These are phyloP conservation scores for Ophion costatus DNA, from an alignment of 2,888 invertebrate species.

Conservation along the genomic window DNA sequence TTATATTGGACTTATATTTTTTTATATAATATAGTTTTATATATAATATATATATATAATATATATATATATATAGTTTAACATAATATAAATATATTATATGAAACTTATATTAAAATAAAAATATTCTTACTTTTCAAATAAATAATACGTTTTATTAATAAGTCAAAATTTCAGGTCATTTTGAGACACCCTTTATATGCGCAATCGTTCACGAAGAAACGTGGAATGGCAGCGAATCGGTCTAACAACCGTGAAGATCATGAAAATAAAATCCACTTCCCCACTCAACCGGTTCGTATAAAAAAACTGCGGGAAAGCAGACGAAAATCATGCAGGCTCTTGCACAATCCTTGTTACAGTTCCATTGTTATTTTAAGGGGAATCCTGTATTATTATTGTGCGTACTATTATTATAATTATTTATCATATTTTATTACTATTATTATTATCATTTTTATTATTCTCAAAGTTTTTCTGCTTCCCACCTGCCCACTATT, in stretches of 20 bases:
- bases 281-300: background rate
- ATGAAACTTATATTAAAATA: too few relatives aligned
- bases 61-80: too few relatives aligned
- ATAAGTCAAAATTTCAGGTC: too few relatives aligned
- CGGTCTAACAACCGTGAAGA: slow-evolving; percentile 6
- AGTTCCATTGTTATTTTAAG: too few relatives aligned
- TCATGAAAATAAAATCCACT: background rate
- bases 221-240: background rate
- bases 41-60: too few relatives aligned
- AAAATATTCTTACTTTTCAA: too few relatives aligned
- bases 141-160: too few relatives aligned
- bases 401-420: background rate
- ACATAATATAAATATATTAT: too few relatives aligned
- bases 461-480: background rate
- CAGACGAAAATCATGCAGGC: background rate
- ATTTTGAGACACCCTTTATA: too few relatives aligned
- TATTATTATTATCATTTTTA: background rate
- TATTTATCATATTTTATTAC: background rate
- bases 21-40: too few relatives aligned
- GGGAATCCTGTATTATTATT: too few relatives aligned
- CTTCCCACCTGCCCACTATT: background rate
- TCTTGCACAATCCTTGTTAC: background rate
- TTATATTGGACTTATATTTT: too few relatives aligned
- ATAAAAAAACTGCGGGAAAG: background rate
- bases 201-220: background rate